phyloP scores from a whole-genome alignment of 2,888 invertebrate species.

The Pecten maximus region DNA sequence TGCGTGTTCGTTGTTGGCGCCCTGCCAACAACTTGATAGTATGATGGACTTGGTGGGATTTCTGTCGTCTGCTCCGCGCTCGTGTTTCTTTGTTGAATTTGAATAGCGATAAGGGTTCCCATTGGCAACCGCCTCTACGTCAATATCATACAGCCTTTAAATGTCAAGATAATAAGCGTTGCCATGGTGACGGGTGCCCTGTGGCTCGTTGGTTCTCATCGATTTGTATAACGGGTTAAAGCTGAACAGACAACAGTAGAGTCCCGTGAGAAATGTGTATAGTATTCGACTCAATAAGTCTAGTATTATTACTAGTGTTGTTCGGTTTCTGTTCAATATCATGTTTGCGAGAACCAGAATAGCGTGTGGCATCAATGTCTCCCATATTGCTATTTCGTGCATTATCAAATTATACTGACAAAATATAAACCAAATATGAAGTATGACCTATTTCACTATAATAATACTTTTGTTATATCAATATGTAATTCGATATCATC shows the following conservation, averaged over 20 bases:
- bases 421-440: too few relatives aligned
- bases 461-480: too few relatives aligned
- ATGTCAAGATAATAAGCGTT: conserved; percentile 33
- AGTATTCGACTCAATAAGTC: background rate
- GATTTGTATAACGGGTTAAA: background rate
- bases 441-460: too few relatives aligned
- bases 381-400: too few relatives aligned
- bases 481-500: too few relatives aligned
- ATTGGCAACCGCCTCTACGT: conserved; percentile 13
- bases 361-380: too few relatives aligned
- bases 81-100: conserved; percentile 17
- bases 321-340: too few relatives aligned
- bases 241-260: conserved; percentile 2
- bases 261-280: background rate
- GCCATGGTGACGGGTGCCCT: background rate
- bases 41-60: conserved; percentile 18
- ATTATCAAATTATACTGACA: too few relatives aligned
- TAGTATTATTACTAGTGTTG: background rate
- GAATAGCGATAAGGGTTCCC: conserved; percentile 27
- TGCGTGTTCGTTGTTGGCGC: background rate
- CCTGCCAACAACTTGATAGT: background rate
- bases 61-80: conserved; percentile 23
- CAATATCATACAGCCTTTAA: conserved; percentile 17
- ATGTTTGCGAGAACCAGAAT: too few relatives aligned
- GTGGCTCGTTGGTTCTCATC: conserved; percentile 6